Conservation (phyloP, 92 coral and sea anemone species). For the Pocillopora grandis region DNA sequence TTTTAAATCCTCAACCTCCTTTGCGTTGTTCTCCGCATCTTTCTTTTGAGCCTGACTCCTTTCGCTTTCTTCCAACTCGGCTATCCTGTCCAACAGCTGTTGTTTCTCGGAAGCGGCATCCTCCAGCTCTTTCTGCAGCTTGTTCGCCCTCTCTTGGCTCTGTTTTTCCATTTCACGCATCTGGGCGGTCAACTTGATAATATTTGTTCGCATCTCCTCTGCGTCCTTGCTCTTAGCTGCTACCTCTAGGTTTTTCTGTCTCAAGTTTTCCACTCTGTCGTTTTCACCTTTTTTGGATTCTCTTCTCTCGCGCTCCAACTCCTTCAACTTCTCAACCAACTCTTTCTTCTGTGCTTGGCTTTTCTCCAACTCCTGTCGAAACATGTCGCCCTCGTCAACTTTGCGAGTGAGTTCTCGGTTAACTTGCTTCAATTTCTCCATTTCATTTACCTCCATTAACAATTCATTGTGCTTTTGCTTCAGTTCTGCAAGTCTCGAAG, state of each 20-base stretch:
- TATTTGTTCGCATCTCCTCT: constrained; percentile 70
- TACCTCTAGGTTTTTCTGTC: constrained; percentile 47
- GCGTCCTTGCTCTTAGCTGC: constrained; percentile 60
- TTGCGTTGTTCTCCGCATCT: constrained; percentile 33
- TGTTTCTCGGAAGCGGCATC: constrained; percentile 60
- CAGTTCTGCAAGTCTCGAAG: constrained; percentile 34
- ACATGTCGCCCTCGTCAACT: constrained; percentile 38
- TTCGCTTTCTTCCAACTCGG: constrained; percentile 53
- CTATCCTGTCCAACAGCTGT: constrained; percentile 57
- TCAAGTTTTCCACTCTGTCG: constrained; percentile 42
- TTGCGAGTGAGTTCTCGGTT: constrained; percentile 42
- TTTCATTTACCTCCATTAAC: constrained; percentile 43
- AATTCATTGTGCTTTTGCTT: constrained; percentile 38
- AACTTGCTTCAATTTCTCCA: constrained; percentile 39
- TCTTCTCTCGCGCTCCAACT: constrained; percentile 44
- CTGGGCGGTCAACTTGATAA: constrained; percentile 70
- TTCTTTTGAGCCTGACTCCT: constrained; percentile 12
- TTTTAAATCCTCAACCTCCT: constrained; percentile 57
- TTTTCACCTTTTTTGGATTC: constrained; percentile 39
- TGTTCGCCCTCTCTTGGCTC: constrained; percentile 50
- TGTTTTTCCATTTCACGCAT: constrained; percentile 70
- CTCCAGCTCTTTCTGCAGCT: constrained; percentile 54
- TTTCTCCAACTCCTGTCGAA: constrained; percentile 43
- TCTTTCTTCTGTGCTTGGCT: constrained; percentile 51
- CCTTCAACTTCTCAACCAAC: constrained; percentile 29